These are phyloP conservation scores for Ascaphus truei DNA, from an alignment of 2,113 vertebrate species.

Conservation along the genomic window DNA sequence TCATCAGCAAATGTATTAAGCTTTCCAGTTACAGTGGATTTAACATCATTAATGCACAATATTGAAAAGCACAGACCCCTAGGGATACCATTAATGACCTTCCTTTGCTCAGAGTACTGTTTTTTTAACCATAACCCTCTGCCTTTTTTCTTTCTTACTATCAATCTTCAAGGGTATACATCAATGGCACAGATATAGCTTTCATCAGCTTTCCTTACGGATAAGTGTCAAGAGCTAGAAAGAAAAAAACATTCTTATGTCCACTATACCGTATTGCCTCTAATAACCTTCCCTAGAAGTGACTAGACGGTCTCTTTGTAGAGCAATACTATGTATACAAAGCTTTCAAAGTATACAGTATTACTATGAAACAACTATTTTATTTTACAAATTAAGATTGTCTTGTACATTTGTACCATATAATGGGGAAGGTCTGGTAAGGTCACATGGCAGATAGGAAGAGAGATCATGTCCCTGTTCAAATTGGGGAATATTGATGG, in stretches of 20 bases:
- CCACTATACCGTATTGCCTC: neutral
- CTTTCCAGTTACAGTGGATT: slow-evolving; percentile 30
- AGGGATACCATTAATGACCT: slow-evolving; percentile 23
- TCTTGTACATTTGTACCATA: no score
- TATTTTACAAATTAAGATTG: no score
- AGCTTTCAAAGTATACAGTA: no score
- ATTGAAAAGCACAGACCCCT: slow-evolving; percentile 15
- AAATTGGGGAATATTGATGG: no score
- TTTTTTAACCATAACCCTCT: neutral
- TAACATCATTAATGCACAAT: slow-evolving; percentile 33
- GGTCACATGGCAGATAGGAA: no score
- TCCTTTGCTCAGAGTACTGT: neutral
- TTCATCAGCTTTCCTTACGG: no score
- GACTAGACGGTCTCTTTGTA: no score
- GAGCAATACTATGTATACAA: no score
- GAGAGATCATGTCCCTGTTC: no score
- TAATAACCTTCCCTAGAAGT: no score
- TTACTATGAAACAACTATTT: no score
- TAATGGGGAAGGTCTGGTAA: no score
- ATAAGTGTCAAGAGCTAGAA: neutral
- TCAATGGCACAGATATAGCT: neutral
- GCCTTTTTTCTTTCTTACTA: neutral
- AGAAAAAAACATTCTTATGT: neutral
- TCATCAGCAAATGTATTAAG: slow-evolving; percentile 34
- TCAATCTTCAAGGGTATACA: neutral